Percentiles rank a stretch among this genome's conserved stretches.
phyloP scores from a whole-genome alignment of 2,888 invertebrate genomes.

The Conistra vaccinii region DNA sequence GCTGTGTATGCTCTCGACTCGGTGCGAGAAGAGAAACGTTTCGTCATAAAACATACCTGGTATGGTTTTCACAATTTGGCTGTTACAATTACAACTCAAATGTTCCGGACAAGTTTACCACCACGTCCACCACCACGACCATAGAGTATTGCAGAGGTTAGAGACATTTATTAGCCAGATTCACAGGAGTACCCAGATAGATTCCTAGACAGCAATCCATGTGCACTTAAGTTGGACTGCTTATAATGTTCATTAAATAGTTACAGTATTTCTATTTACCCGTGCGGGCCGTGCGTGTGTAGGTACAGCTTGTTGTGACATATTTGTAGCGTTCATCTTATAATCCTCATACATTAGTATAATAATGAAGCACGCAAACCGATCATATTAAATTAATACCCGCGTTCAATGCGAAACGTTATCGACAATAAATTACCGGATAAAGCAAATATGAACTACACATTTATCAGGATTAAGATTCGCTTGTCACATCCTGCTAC shows the following conservation, averaged over 20 bases:
- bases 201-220: background rate
- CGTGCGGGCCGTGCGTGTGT: background rate
- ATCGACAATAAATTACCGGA: slow-evolving; percentile 44
- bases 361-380: slow-evolving; percentile 1
- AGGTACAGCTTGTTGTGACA: slow-evolving; percentile 1
- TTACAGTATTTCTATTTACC: background rate
- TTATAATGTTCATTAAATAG: background rate
- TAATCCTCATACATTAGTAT: background rate
- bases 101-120: background rate
- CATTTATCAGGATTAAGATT: slow-evolving; percentile 51
- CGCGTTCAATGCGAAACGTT: slow-evolving; percentile 11
- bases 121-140: no score
- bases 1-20: slow-evolving; percentile 23
- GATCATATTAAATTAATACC: slow-evolving; percentile 25
- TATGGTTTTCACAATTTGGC: background rate
- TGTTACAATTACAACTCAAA: background rate
- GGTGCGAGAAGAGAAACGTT: slow-evolving; percentile 42
- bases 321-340: background rate
- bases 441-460: slow-evolving; percentile 24
- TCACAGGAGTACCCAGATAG: background rate
- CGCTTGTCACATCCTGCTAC: slow-evolving; percentile 29
- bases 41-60: background rate
- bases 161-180: background rate
- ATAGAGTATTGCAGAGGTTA: background rate
- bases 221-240: background rate